Percentiles rank a stretch among this genome's conserved stretches.
phyloP scores from a whole-genome alignment of 2,888 invertebrate genomes.

The Epistrophe grossulariae region DNA sequence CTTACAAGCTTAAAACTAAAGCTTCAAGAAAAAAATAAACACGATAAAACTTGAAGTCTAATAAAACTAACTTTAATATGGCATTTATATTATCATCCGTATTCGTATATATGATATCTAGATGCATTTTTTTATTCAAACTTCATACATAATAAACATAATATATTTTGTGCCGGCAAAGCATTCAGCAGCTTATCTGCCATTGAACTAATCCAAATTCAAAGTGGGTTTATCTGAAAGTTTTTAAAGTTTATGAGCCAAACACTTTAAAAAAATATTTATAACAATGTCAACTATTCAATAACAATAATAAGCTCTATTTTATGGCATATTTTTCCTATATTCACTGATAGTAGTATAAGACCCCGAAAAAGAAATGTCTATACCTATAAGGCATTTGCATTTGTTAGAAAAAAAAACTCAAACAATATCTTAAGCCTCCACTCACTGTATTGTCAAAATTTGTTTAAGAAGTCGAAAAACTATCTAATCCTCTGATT shows the following conservation, averaged over 20 bases:
- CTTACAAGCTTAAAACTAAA: too few relatives aligned
- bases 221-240: slow-evolving; percentile 15
- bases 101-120: not conserved
- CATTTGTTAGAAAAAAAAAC: slow-evolving; percentile 15
- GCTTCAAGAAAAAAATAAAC: too few relatives aligned
- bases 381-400: slow-evolving; percentile 24
- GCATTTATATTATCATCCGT: not conserved
- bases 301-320: slow-evolving; percentile 44
- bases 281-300: slow-evolving; percentile 28
- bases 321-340: slow-evolving; percentile 12
- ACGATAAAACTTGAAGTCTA: not conserved
- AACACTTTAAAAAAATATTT: slow-evolving; percentile 27
- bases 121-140: not conserved
- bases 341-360: not conserved
- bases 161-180: not conserved
- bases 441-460: slow-evolving; percentile 19
- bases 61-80: slow-evolving; percentile 3
- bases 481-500: slow-evolving; percentile 44
- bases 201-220: slow-evolving; percentile 26
- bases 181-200: slow-evolving; percentile 14
- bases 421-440: slow-evolving; percentile 1
- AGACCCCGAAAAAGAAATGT: not conserved
- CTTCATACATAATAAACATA: not conserved
- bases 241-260: slow-evolving; percentile 18
- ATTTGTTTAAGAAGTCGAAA: slow-evolving; percentile 23